A percentile compares a stretch with the other conserved stretches of the same genome.
Conservation (phyloP, 1,140 invertebrate genomes). For the Drosophila setifemur region DNA sequence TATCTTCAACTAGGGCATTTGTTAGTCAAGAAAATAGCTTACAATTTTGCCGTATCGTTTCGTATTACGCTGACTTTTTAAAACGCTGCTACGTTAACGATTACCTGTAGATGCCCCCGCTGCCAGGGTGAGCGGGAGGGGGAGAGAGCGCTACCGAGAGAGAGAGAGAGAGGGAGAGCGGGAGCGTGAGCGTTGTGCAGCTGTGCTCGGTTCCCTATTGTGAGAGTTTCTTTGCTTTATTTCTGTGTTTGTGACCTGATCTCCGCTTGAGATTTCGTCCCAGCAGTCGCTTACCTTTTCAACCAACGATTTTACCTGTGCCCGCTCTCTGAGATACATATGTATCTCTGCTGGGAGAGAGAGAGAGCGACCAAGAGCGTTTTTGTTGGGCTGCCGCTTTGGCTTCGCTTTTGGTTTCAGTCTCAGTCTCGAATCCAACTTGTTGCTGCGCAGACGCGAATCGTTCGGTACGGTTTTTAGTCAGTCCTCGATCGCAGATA, state of each 20-base stretch:
- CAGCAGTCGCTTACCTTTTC: constrained; percentile 53
- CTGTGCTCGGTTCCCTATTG: constrained; percentile 36
- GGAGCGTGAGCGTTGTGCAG: constrained; percentile 61
- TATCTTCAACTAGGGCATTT: constrained; percentile 25
- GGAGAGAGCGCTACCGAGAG: background rate
- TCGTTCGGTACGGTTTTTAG: constrained; percentile 4
- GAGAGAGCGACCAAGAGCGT: constrained; percentile 6
- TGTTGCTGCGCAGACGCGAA: constrained; percentile 79
- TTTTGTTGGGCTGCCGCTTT: constrained; percentile 15
- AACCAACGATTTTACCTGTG: constrained; percentile 56
- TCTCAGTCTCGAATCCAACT: constrained; percentile 77
- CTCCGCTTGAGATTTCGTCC: constrained; percentile 61
- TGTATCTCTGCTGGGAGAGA: background rate
- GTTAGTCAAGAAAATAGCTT: constrained; percentile 5
- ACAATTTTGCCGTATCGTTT: constrained; percentile 16
- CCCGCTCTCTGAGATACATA: background rate
- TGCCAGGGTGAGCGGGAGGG: background rate
- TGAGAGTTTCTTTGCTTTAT: constrained; percentile 51
- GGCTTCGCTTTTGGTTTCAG: constrained; percentile 57
- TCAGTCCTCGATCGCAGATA: constrained; percentile 6
- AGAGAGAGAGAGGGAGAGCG: constrained; percentile 10
- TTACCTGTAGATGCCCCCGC: constrained; percentile 32
- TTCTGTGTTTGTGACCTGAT: constrained; percentile 61
- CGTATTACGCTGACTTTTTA: constrained; percentile 52
- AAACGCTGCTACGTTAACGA: constrained; percentile 37